Conservation (phyloP, 2,888 invertebrate genomes). For the Microplitis manilae region DNA sequence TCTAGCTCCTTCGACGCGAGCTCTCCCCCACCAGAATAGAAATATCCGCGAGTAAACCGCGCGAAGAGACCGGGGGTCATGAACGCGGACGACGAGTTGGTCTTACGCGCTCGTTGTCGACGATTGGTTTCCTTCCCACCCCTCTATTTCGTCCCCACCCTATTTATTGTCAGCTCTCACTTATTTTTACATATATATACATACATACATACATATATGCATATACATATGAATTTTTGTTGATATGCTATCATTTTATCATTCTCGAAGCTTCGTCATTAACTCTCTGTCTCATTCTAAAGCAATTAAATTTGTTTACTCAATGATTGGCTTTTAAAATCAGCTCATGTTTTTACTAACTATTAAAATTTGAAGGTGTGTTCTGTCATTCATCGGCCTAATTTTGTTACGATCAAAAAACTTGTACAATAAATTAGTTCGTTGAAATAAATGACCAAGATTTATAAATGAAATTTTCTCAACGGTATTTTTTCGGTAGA, state of each 20-base stretch:
- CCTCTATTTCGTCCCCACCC: constrained; percentile 43
- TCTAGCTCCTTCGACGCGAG: not conserved
- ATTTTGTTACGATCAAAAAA: too few species aligned
- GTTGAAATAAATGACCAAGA: too few species aligned
- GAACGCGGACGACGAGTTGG: constrained; percentile 36
- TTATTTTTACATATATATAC: not conserved
- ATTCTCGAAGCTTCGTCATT: not conserved
- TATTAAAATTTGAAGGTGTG: too few species aligned
- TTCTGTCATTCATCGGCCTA: too few species aligned
- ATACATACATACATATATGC: not conserved
- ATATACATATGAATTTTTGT: not conserved
- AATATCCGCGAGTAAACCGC: not conserved
- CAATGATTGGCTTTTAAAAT: not conserved
- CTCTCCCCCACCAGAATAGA: not conserved
- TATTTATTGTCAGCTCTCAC: constrained; percentile 32
- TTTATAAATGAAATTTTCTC: too few species aligned
- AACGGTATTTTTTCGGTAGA: too few species aligned
- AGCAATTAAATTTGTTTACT: not conserved
- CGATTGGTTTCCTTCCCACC: constrained; percentile 69
- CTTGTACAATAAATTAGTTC: too few species aligned
- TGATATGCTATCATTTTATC: not conserved
- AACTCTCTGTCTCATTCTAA: not conserved
- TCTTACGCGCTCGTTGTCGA: constrained; percentile 54
- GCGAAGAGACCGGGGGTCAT: constrained; percentile 27
- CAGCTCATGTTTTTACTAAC: too few species aligned